A percentile compares a stretch with the other conserved stretches of the same genome.
Conservation (phyloP, 1,140 invertebrate genomes). For the Cotesia typhae region DNA sequence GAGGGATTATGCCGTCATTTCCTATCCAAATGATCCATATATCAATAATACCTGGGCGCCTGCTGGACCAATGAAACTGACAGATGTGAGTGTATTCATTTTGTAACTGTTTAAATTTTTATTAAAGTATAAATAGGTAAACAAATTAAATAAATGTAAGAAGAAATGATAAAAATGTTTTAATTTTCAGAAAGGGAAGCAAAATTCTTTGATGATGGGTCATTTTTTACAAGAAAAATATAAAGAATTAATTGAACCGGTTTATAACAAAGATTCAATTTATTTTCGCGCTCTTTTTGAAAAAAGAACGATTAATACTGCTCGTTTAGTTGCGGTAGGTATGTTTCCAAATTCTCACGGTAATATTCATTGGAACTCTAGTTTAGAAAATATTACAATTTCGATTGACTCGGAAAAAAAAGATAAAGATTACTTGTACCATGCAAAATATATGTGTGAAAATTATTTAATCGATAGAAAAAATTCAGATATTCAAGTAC, state of each 20-base stretch:
- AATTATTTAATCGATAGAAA: slow-evolving; percentile 30
- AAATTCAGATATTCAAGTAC: slow-evolving; percentile 4
- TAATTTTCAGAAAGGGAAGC: slow-evolving; percentile 35
- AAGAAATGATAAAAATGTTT: background rate
- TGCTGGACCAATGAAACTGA: slow-evolving; percentile 46
- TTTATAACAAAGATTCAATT: slow-evolving; percentile 15
- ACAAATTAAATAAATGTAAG: background rate
- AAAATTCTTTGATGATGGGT: slow-evolving; percentile 28
- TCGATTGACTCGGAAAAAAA: slow-evolving; percentile 11
- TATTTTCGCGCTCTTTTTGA: slow-evolving; percentile 21
- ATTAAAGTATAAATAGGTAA: slow-evolving; percentile 1
- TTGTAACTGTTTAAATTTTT: background rate
- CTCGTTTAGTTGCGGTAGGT: slow-evolving; percentile 36
- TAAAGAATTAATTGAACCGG: slow-evolving; percentile 19
- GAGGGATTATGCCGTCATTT: slow-evolving; percentile 18
- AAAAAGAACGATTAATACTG: slow-evolving; percentile 31
- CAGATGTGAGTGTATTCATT: slow-evolving; percentile 34
- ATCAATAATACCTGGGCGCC: slow-evolving; percentile 48
- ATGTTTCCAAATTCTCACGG: slow-evolving; percentile 27
- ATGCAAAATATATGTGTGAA: slow-evolving; percentile 16
- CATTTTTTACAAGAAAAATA: slow-evolving; percentile 32
- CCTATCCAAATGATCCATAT: slow-evolving; percentile 51
- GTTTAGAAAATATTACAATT: slow-evolving; percentile 31
- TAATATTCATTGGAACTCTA: slow-evolving; percentile 34
- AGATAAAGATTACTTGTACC: slow-evolving; percentile 16